phyloP scores from a whole-genome alignment of 2,888 invertebrate genomes.

The Fabriciana adippe region DNA sequence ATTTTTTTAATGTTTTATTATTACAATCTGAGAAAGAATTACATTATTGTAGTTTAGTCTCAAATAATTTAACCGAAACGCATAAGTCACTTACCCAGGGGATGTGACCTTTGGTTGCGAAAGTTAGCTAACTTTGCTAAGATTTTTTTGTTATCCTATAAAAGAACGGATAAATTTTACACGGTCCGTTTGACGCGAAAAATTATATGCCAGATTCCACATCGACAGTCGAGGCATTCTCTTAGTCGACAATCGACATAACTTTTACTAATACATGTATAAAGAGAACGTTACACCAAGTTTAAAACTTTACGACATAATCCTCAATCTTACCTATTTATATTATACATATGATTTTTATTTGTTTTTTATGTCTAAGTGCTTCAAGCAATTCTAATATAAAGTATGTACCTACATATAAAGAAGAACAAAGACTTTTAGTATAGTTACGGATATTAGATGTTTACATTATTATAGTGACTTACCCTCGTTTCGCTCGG shows the following conservation, averaged over 20 bases:
- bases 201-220: constrained; percentile 32
- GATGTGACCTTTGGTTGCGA: constrained; percentile 43
- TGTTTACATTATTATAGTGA: too few relatives aligned
- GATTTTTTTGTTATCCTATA: constrained; percentile 39
- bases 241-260: constrained; percentile 3
- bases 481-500: too few relatives aligned
- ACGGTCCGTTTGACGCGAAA: constrained; percentile 35
- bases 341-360: too few relatives aligned
- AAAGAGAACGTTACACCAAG: too few relatives aligned
- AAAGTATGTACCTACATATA: too few relatives aligned
- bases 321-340: too few relatives aligned
- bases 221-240: constrained; percentile 5
- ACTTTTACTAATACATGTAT: background rate
- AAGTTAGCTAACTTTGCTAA: constrained; percentile 43
- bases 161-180: constrained; percentile 41
- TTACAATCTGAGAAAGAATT: background rate
- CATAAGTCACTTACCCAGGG: constrained; percentile 49
- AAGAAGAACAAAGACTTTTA: too few relatives aligned
- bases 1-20: too few relatives aligned
- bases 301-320: too few relatives aligned
- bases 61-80: constrained; percentile 42
- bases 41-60: constrained; percentile 45
- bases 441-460: too few relatives aligned
- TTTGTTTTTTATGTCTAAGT: too few relatives aligned
- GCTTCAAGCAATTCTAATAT: too few relatives aligned